These are phyloP conservation scores for Ptychobarbus kaznakovi DNA, from an alignment of 2,797 vertebrate species.

Conservation along the genomic window DNA sequence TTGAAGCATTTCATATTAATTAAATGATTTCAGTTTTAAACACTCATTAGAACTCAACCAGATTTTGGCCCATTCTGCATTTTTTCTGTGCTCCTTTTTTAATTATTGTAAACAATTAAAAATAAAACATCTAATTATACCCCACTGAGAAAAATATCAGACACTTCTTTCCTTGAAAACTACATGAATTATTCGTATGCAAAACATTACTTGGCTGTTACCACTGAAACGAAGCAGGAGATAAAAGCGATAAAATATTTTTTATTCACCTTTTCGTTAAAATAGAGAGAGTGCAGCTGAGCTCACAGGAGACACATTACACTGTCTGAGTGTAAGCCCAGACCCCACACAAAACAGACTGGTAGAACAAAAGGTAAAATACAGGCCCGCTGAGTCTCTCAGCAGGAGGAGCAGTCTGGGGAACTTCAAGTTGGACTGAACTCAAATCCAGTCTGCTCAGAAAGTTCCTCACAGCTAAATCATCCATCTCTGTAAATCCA, in stretches of 20 bases:
- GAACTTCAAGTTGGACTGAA: conserved; percentile 9
- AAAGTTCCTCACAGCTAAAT: conserved; percentile 3
- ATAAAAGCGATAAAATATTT: background rate
- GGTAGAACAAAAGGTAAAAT: conserved; percentile 19
- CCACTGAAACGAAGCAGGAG: background rate
- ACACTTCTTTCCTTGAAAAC: background rate
- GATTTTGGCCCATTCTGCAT: background rate
- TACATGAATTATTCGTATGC: background rate
- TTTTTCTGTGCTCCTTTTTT: background rate
- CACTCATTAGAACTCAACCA: background rate
- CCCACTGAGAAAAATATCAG: background rate
- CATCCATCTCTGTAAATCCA: conserved; percentile 7
- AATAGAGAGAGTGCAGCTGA: conserved; percentile 4
- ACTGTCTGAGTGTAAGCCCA: conserved; percentile 3
- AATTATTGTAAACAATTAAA: background rate
- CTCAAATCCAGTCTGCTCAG: conserved; percentile 18
- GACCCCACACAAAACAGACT: conserved; percentile 4
- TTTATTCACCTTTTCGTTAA: conserved; percentile 24
- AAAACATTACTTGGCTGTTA: conserved; percentile 7
- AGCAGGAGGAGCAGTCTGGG: conserved; percentile 20
- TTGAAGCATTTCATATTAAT: background rate
- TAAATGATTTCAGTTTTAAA: background rate
- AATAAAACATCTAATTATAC: too few species aligned
- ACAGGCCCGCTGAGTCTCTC: background rate
- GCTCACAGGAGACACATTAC: conserved; percentile 4